phyloP scores from a whole-genome alignment of 1,140 invertebrate genomes.

The Trachymyrmex cornetzi region DNA sequence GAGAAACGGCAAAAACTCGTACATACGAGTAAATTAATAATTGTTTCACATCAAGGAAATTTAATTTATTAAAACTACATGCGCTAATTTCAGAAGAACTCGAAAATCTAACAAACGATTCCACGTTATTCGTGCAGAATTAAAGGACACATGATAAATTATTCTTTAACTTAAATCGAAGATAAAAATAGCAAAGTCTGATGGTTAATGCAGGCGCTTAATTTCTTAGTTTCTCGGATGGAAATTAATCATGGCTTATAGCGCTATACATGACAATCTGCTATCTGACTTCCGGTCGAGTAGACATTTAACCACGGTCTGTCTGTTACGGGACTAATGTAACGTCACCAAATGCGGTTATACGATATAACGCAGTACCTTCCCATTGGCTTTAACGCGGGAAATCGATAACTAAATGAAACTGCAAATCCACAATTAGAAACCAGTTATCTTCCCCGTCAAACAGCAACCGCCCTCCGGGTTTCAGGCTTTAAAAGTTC shows the following conservation, averaged over 20 bases:
- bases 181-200: background rate
- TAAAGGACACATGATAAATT: background rate
- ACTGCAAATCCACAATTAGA: slow-evolving; percentile 64
- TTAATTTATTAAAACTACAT: background rate
- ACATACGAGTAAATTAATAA: background rate
- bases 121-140: background rate
- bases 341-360: slow-evolving; percentile 72
- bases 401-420: slow-evolving; percentile 66
- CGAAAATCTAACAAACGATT: background rate
- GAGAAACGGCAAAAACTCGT: background rate
- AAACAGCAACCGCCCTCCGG: slow-evolving; percentile 8
- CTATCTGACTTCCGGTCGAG: slow-evolving; percentile 79
- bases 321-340: slow-evolving; percentile 77
- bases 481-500: slow-evolving; percentile 28
- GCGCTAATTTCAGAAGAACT: background rate
- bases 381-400: slow-evolving; percentile 56
- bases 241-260: slow-evolving; percentile 63
- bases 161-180: slow-evolving; percentile 11
- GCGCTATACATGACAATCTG: slow-evolving; percentile 70
- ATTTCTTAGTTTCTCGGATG: slow-evolving; percentile 34
- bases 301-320: slow-evolving; percentile 74
- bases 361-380: slow-evolving; percentile 59
- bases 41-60: background rate
- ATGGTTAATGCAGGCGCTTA: slow-evolving; percentile 19
- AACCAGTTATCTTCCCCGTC: slow-evolving; percentile 12